Conservation (phyloP, 64 coral and sea anemone genomes). For the Stichodactyla mertensii region DNA sequence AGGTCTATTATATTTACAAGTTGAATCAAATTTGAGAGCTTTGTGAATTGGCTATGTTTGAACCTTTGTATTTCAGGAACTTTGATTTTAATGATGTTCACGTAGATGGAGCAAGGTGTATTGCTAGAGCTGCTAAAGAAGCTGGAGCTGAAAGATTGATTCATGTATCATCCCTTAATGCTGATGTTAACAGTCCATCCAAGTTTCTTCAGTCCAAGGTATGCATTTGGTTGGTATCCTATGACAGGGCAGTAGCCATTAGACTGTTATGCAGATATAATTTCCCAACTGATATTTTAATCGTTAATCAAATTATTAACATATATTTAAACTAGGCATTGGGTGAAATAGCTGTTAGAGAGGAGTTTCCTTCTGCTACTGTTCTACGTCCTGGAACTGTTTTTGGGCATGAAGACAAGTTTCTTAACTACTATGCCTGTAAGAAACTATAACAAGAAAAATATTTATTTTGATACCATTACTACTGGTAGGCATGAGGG, state of each 20-base stretch:
- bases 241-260: too few relatives aligned
- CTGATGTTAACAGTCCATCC: constrained; percentile 69
- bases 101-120: constrained; percentile 67
- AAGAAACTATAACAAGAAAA: constrained; percentile 12
- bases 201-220: constrained; percentile 94
- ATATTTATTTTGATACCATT: too few relatives aligned
- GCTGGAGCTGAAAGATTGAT: constrained; percentile 89
- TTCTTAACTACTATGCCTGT: constrained; percentile 96
- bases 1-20: too few relatives aligned
- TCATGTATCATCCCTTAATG: constrained; percentile 94
- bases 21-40: background rate
- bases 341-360: constrained; percentile 71
- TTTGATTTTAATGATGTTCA: constrained; percentile 85
- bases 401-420: constrained; percentile 92
- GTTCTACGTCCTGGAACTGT: constrained; percentile 69
- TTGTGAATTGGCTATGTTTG: background rate
- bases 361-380: constrained; percentile 90
- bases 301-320: too few relatives aligned
- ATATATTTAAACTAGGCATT: constrained; percentile 39
- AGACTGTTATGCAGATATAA: too few relatives aligned
- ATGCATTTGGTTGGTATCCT: background rate
- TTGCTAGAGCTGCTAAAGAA: constrained; percentile 76
- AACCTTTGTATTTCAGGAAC: constrained; percentile 55
- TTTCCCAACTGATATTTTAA: too few relatives aligned
- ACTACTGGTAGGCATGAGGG: too few relatives aligned